Evolutionary conservation across 2,113 vertebrate genomes (phyloP).

Genomic region (Urocitellus parryii): DNA sequence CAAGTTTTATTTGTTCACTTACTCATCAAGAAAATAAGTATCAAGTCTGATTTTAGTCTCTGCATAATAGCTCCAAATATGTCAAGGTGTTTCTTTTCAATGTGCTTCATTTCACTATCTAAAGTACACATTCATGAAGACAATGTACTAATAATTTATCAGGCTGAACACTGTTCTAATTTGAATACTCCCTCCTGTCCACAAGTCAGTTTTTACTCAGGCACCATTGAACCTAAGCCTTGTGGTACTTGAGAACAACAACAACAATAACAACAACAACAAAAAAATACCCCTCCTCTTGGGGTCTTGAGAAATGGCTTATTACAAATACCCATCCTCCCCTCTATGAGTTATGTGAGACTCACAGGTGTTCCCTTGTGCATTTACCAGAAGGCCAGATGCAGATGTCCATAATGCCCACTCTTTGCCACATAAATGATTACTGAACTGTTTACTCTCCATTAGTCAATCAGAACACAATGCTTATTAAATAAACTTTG

Average conservation of each 20-base stretch:
- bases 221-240: background rate
- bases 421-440: background rate
- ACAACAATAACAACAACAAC: background rate
- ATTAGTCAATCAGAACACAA: background rate
- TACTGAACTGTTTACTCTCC: background rate
- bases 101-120: background rate
- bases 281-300: background rate
- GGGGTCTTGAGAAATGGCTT: background rate
- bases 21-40: background rate
- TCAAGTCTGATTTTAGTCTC: background rate
- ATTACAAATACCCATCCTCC: background rate
- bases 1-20: background rate
- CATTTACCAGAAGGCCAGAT: background rate
- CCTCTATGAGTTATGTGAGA: background rate
- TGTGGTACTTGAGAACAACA: background rate
- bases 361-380: background rate
- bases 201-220: background rate
- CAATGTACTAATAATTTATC: background rate
- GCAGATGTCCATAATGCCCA: background rate
- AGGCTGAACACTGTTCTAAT: background rate
- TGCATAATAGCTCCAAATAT: background rate
- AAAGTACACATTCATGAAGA: background rate
- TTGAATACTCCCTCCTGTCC: background rate
- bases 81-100: background rate
- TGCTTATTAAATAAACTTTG: background rate